Base-by-base conservation (phyloP, 2,113 vertebrate genomes). In the Gnathonemus echidnorhynchus region DNA sequence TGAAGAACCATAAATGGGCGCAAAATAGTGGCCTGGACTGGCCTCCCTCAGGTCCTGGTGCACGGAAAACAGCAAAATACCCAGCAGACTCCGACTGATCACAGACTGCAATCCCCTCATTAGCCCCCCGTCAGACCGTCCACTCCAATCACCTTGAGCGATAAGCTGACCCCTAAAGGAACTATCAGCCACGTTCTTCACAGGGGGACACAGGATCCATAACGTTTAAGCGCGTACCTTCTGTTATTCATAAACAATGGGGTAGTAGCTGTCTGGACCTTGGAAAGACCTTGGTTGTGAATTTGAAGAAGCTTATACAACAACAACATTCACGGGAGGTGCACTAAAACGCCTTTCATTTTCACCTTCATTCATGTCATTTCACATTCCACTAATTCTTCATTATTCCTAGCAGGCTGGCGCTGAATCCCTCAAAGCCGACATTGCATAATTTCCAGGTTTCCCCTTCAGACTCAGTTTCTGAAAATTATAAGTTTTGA, bases 371-470 rank as follows among this genome's bases (percentile, higher is more conserved):
- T 35, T 84, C 49, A n/a, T 39, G 48, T 89, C 19, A 15, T 50
- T 89, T 83, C 49, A 21, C 15, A 83, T 15, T 84, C 46, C 70
- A 10, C 15, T n/a, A 42, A n/a, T 39, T 45, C 42, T 85, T 35
- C 52, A 56, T 89, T 85, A 84, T 86, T 39, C 27, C 66, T 24
- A 52, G 48, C 91, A 91, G 70, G 86, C 90, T 88, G 91, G 87
- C 39, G 74, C 66, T 48, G 88, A 88, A 89, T 27, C 77, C 89
- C 91, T 91, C 31, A 90, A 27, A 91, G 87, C 31, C 87, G 70
- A 88, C 88, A 58, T 58, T 86, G 84, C 91, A 92, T 94, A 90
- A 95, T 94, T 94, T 93, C 92, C 93, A 93, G 93, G 50, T 56
- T 27, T 62, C 27, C 88, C 62, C 42, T 74, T 88, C 15, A 46